phyloP scores from a whole-genome alignment of 2,797 vertebrate species.

The Fundulus diaphanus region DNA sequence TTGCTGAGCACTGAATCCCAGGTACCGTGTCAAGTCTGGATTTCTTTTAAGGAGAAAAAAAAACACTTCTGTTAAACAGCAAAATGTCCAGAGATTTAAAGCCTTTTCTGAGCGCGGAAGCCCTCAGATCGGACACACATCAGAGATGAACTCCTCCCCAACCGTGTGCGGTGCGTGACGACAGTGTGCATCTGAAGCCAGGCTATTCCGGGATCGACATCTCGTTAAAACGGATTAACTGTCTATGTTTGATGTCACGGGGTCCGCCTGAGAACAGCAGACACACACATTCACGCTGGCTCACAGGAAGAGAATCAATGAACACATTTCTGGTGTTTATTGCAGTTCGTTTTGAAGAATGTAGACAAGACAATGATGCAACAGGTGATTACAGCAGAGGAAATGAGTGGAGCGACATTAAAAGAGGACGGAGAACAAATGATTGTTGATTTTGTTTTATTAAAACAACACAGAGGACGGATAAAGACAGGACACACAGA shows the following conservation, averaged over 20 bases:
- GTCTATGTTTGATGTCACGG: conserved; percentile 46
- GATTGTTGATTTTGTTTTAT: conserved; percentile 55
- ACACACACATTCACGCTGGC: conserved; percentile 11
- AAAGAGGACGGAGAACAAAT: conserved; percentile 59
- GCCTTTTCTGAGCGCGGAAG: not conserved
- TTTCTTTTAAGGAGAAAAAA: not conserved
- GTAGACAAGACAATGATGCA: not conserved
- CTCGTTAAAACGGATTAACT: conserved; percentile 68
- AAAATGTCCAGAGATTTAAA: not conserved
- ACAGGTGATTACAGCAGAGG: conserved; percentile 1
- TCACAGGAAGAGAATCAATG: conserved; percentile 21
- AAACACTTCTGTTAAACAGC: not conserved
- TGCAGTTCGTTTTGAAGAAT: conserved; percentile 3
- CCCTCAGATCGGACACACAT: not conserved
- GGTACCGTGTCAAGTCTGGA: not conserved
- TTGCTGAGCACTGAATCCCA: not conserved
- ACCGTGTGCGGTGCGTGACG: not conserved
- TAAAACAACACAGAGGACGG: conserved; percentile 49
- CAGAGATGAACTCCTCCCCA: not conserved
- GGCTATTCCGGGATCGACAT: conserved; percentile 58
- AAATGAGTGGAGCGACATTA: conserved; percentile 21
- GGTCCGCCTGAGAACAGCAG: conserved; percentile 21
- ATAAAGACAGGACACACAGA: conserved; percentile 42
- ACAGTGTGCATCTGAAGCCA: conserved; percentile 17
- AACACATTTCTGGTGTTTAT: conserved; percentile 1